These are phyloP conservation scores for Hoplodrina ambigua DNA, from an alignment of 2,888 invertebrate genomes.

Conservation along the genomic window DNA sequence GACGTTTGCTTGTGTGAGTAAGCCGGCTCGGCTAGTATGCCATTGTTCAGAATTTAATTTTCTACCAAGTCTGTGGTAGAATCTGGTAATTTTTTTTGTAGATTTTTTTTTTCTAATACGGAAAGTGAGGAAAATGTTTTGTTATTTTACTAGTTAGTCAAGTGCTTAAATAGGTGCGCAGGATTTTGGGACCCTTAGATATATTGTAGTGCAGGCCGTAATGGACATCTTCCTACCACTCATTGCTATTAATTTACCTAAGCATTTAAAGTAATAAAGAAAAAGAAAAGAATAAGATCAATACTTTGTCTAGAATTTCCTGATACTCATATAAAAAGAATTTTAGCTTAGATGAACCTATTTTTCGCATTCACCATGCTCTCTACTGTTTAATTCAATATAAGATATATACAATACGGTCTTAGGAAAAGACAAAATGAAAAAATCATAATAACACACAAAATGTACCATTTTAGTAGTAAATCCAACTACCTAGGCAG, in stretches of 20 bases:
- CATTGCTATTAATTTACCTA: no score
- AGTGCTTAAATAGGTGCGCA: background rate
- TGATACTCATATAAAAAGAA: no score
- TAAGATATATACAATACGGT: background rate
- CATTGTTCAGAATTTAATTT: slow-evolving; percentile 49
- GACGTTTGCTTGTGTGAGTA: slow-evolving; percentile 75
- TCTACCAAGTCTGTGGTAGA: slow-evolving; percentile 42
- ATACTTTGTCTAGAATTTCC: no score
- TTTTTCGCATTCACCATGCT: background rate
- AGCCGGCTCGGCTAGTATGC: slow-evolving; percentile 76
- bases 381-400: background rate
- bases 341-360: no score
- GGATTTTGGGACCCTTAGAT: background rate
- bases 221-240: no score
- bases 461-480: slow-evolving; percentile 40
- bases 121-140: background rate
- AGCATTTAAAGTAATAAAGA: no score
- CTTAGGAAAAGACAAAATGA: background rate
- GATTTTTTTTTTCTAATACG: background rate
- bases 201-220: no score
- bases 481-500: slow-evolving; percentile 9
- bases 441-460: background rate
- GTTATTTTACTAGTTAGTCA: background rate
- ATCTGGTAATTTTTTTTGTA: background rate
- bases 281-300: no score